Evolutionary conservation across 2,888 invertebrate genomes (phyloP).

Genomic region (Ellobium chinense): DNA sequence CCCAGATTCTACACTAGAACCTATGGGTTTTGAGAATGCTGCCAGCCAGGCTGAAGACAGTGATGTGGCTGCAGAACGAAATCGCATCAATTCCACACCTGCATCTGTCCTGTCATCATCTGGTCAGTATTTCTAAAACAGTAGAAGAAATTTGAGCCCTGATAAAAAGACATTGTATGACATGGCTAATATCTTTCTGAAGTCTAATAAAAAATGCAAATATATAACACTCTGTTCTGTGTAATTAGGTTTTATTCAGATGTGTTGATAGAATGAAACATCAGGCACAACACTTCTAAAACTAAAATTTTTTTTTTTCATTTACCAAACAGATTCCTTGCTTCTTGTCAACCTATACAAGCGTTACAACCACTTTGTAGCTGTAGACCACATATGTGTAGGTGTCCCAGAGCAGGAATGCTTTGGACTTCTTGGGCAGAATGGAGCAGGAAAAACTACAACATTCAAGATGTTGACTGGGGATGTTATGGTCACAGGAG

Average conservation of each 20-base stretch:
- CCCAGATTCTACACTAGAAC: conserved; percentile 21
- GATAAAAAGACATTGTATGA: too few relatives aligned
- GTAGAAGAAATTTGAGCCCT: too few relatives aligned
- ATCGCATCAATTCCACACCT: conserved; percentile 67
- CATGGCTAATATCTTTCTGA: too few relatives aligned
- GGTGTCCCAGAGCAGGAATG: conserved; percentile 78
- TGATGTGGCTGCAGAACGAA: conserved; percentile 77
- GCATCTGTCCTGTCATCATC: conserved; percentile 46
- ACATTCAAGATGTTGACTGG: conserved; percentile 79
- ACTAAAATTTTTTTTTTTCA: too few relatives aligned
- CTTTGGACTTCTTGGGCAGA: conserved; percentile 79
- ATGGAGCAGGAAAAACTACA: conserved; percentile 80
- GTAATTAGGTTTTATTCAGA: too few relatives aligned
- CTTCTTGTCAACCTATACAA: conserved; percentile 82
- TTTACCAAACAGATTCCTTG: conserved; percentile 70
- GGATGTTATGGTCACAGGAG: conserved; percentile 78
- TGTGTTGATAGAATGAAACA: too few relatives aligned
- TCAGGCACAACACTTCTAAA: too few relatives aligned
- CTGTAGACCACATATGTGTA: conserved; percentile 70
- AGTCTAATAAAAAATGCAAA: too few relatives aligned
- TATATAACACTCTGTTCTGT: too few relatives aligned
- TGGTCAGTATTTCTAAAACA: too few relatives aligned
- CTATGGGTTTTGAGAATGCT: neutral
- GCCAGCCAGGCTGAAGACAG: conserved; percentile 62
- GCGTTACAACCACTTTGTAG: conserved; percentile 82